Conservation (phyloP, 2,113 vertebrate species). For the Alectura lathami region DNA sequence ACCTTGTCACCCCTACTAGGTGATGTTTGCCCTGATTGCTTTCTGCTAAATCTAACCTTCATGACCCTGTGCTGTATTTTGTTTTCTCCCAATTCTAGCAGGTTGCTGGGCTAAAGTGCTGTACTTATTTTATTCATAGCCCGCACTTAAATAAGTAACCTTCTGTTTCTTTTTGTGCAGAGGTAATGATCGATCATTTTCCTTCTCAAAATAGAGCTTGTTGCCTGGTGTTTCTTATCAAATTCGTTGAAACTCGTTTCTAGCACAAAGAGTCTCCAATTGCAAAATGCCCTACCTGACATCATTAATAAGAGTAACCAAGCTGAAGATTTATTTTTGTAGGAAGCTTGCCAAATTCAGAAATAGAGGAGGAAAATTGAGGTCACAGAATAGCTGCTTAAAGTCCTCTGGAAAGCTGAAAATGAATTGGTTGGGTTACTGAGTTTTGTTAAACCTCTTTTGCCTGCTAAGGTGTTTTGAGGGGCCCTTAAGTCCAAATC, state of each 20-base stretch:
- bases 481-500: neutral
- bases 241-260: constrained; percentile 1
- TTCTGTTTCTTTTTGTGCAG: constrained; percentile 5
- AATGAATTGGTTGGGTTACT: neutral
- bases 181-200: constrained; percentile 18
- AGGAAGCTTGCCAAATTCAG: neutral
- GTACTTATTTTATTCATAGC: constrained; percentile 11
- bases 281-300: neutral
- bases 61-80: neutral
- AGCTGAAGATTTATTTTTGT: neutral
- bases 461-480: neutral
- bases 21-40: neutral
- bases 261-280: neutral
- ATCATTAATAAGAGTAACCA: constrained; percentile 33
- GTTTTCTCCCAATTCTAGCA: neutral
- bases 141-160: constrained; percentile 17
- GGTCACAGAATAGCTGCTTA: neutral
- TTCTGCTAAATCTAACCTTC: neutral
- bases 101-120: neutral
- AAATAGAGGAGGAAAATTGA: neutral
- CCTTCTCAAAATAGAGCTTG: constrained; percentile 18
- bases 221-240: constrained; percentile 20
- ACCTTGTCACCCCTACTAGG: neutral
- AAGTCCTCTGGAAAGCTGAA: neutral
- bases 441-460: neutral